These are phyloP conservation scores for Tragelaphus buxtoni DNA, from an alignment of 2,113 vertebrate species.

Conservation along the genomic window DNA sequence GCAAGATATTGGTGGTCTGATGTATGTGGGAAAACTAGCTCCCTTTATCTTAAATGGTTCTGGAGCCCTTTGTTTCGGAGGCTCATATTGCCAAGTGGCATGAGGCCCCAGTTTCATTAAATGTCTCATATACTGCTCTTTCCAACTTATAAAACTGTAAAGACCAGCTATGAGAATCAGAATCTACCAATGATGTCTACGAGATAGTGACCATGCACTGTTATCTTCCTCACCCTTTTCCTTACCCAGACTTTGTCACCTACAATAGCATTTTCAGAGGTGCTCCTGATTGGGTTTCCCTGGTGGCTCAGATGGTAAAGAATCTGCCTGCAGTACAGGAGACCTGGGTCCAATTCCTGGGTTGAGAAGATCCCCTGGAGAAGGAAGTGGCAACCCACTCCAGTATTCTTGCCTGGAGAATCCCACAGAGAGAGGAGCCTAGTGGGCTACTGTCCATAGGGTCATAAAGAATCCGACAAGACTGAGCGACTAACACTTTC, in stretches of 20 bases:
- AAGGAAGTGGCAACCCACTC: background rate
- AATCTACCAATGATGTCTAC: background rate
- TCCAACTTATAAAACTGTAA: background rate
- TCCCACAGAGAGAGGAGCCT: background rate
- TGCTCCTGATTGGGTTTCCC: background rate
- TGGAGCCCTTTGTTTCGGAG: background rate
- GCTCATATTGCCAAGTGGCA: background rate
- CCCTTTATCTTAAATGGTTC: slow-evolving; percentile 2
- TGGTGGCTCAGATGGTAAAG: background rate
- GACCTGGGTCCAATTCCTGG: background rate
- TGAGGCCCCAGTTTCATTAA: background rate
- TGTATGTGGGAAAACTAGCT: background rate
- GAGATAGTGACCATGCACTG: background rate
- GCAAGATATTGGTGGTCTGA: background rate
- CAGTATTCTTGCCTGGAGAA: background rate
- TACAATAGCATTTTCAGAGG: background rate
- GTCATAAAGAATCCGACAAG: background rate
- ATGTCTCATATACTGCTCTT: background rate
- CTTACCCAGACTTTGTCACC: background rate
- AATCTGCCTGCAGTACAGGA: background rate
- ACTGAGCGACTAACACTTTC: too few relatives aligned
- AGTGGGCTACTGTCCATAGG: background rate
- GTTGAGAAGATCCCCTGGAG: background rate
- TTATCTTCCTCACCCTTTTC: background rate
- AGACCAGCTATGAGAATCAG: background rate